Percentiles rank a stretch among this genome's conserved stretches.
phyloP scores from a whole-genome alignment of 2,888 invertebrate species.

The Ischnura elegans region DNA sequence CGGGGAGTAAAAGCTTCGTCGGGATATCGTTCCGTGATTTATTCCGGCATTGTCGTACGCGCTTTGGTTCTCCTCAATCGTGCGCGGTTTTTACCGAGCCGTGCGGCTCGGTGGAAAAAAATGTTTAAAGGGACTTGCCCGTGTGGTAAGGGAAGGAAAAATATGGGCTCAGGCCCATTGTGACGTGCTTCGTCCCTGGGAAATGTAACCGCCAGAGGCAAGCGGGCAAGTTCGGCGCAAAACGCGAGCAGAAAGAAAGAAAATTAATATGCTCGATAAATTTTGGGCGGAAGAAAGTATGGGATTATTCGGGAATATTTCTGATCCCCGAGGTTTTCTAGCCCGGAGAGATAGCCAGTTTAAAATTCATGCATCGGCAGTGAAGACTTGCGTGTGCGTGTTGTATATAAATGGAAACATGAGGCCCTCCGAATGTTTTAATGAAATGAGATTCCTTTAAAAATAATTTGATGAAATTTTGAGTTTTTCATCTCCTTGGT shows the following conservation, averaged over 20 bases:
- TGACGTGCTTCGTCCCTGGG: not conserved
- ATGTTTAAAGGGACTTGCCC: not conserved
- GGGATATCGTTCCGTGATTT: not conserved
- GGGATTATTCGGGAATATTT: not conserved
- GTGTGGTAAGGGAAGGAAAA: not conserved
- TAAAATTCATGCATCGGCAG: too few species aligned
- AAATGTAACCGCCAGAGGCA: not conserved
- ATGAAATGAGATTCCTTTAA: too few species aligned
- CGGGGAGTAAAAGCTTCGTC: not conserved
- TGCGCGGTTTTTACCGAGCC: not conserved
- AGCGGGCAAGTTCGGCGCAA: not conserved
- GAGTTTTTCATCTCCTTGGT: too few species aligned
- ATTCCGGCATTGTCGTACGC: not conserved
- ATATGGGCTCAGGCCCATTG: not conserved
- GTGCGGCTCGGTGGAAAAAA: not conserved
- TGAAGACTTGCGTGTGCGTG: too few species aligned
- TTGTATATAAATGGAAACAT: too few species aligned
- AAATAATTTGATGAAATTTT: too few species aligned
- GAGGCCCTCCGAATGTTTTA: too few species aligned
- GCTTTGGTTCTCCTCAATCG: not conserved
- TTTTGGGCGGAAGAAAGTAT: not conserved
- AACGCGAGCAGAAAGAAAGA: not conserved
- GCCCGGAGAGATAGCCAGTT: not conserved
- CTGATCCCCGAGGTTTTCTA: not conserved
- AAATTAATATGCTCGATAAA: conserved; percentile 3